A percentile compares a stretch with the other conserved stretches of the same genome.
phyloP scores from a whole-genome alignment of 92 coral and sea anemone genomes.

The Porites cylindrica region DNA sequence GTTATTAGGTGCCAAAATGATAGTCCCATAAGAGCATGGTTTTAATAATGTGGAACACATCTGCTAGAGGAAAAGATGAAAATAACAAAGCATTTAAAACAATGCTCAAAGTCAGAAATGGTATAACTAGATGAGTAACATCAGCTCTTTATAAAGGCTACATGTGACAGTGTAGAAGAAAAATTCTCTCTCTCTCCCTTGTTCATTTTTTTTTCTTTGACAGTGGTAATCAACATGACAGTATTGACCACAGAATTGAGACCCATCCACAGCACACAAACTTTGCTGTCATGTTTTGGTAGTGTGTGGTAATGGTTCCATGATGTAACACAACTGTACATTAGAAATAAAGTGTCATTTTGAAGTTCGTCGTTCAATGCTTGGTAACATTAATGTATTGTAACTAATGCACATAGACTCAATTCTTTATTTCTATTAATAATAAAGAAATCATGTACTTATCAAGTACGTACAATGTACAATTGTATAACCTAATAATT shows the following conservation, averaged over 20 bases:
- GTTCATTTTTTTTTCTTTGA: neutral
- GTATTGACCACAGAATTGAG: neutral
- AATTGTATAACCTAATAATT: too few species aligned
- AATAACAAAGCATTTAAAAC: too few species aligned
- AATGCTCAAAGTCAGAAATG: neutral
- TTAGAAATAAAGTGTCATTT: constrained; percentile 27
- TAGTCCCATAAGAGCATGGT: neutral
- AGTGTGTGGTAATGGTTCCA: neutral
- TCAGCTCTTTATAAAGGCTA: neutral
- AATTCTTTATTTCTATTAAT: too few species aligned
- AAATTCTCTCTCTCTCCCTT: neutral
- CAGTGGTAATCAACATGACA: neutral
- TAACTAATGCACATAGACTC: neutral
- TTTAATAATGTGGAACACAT: neutral
- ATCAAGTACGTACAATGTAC: neutral
- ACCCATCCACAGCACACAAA: neutral
- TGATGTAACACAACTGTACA: constrained; percentile 22
- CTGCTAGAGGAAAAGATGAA: neutral
- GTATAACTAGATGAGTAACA: neutral
- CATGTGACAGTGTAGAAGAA: neutral
- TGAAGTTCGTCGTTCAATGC: neutral
- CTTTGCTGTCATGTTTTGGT: neutral
- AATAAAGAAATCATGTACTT: neutral
- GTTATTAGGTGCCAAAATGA: too few species aligned
- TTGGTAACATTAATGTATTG: too few species aligned